phyloP scores from a whole-genome alignment of 1,140 invertebrate genomes.

The Sycobia sp. region DNA sequence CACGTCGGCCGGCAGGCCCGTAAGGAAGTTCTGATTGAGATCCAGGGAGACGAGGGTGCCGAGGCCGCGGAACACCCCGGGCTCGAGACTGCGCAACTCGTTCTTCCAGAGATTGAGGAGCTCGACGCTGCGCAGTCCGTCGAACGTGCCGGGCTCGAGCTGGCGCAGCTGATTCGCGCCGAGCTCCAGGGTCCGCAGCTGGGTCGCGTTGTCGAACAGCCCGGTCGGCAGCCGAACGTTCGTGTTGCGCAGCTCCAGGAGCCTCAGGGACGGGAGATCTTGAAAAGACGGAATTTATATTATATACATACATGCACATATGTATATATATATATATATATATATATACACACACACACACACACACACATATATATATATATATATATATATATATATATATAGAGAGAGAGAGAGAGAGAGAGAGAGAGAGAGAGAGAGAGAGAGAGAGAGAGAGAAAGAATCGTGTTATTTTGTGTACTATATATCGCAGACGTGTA shows the following conservation, averaged over 20 bases:
- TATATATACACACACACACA: constrained; percentile 34
- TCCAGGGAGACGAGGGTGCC: constrained; percentile 66
- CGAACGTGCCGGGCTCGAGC: constrained; percentile 66
- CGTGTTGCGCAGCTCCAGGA: constrained; percentile 55
- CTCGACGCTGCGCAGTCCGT: constrained; percentile 64
- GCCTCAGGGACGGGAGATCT: constrained; percentile 37
- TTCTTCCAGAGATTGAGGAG: constrained; percentile 70
- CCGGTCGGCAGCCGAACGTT: constrained; percentile 50
- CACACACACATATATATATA: no score
- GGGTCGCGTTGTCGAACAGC: constrained; percentile 52
- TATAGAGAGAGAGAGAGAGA: no score
- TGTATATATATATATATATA: no score
- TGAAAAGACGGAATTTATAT: no score
- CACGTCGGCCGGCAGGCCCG: constrained; percentile 15
- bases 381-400: no score
- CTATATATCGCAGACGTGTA: no score
- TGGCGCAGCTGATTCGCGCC: constrained; percentile 66
- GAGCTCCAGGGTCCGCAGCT: constrained; percentile 67
- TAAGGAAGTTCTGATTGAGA: constrained; percentile 65
- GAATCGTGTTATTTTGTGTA: no score
- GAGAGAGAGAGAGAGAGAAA: no score
- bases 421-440: no score
- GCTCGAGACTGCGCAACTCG: constrained; percentile 65
- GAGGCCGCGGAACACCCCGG: constrained; percentile 66
- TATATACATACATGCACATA: no score